Base-by-base conservation (phyloP, 2,888 invertebrate species). In the Hirtodrosophila histrioides region DNA sequence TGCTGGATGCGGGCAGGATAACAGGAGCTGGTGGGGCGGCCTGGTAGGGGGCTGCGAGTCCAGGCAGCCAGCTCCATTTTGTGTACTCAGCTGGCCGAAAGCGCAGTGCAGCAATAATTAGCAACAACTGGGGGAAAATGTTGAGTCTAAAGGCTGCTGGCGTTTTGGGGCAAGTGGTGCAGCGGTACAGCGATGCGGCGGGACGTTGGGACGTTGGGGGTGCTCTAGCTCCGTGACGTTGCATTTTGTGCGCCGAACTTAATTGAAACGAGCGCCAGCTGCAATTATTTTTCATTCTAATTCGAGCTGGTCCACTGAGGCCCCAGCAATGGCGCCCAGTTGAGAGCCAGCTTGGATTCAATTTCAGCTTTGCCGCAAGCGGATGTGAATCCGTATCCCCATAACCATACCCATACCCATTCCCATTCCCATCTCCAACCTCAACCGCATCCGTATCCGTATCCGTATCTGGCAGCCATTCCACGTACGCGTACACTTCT, bases 201-300 rank as follows among this genome's bases (percentile, higher is more conserved):
- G n/a, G n/a, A n/a, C n/a, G n/a, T n/a, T n/a, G n/a, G n/a, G n/a
- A n/a, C n/a, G n/a, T n/a, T n/a, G 51, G 46, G 40, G 31, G 8
- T 31, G 9, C 4, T 5, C 17, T 9, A 45, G 50, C 23, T 39
- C 35, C 50, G 65, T 73, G 71, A 75, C 48, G 75, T 43, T 29
- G 57, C 65, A 79, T 64, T 69, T 75, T 70, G 75, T 71, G 75
- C 69, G 62, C 58, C 70, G 79, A 37, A 69, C 74, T 71, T 86
- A 82, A 82, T 82, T 82, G 82, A 84, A 82, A 82, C 77, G 66
- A 64, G 78, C 84, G 74, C 69, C 74, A 86, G 81, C 64, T 80
- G 84, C 86, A 86, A 82, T 86, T 86, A 86, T 82, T 83, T 86
- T 72, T 70, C 80, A 86, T 83, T 81, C 81, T 86, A 79, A 86